phyloP scores from a whole-genome alignment of 2,797 vertebrate genomes.

The Notolepis coatsorum region DNA sequence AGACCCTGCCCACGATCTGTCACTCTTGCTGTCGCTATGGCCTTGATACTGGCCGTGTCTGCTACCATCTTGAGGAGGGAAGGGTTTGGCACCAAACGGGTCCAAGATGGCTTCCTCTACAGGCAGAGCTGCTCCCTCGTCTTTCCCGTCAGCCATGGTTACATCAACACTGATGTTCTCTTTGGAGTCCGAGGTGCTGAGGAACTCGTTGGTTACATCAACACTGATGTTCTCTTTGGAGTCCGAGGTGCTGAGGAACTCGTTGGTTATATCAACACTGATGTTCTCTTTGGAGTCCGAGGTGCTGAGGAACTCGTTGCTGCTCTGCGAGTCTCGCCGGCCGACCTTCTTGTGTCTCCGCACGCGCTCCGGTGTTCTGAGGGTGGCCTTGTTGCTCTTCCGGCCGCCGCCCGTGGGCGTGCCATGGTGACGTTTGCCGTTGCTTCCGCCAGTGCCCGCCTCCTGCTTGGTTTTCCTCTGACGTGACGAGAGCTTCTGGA shows the following conservation, averaged over 20 bases:
- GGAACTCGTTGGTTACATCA: too few species aligned
- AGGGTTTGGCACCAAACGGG: constrained; percentile 94
- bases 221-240: too few species aligned
- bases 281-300: constrained; percentile 98
- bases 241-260: too few species aligned
- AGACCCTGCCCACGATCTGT: constrained; percentile 84
- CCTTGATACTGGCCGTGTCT: constrained; percentile 84
- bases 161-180: too few species aligned
- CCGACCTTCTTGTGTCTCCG: constrained; percentile 90
- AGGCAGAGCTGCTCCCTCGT: constrained; percentile 80
- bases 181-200: too few species aligned
- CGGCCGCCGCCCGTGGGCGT: constrained; percentile 87
- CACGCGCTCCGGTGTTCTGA: constrained; percentile 91
- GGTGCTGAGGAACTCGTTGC: constrained; percentile 93
- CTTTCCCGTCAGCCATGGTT: constrained; percentile 84
- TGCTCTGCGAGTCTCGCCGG: constrained; percentile 95
- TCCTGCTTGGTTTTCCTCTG: constrained; percentile 93
- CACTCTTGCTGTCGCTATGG: constrained; percentile 78
- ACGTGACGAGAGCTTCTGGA: constrained; percentile 91
- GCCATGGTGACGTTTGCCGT: constrained; percentile 92
- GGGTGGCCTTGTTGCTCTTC: constrained; percentile 87
- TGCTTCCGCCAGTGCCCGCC: constrained; percentile 74
- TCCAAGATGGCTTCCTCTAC: constrained; percentile 87
- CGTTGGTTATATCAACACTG: constrained; percentile 82
- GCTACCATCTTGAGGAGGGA: constrained; percentile 87